Percentiles rank a stretch among this genome's conserved stretches.
phyloP scores from a whole-genome alignment of 2,888 invertebrate genomes.

The Drosophila ezoana region DNA sequence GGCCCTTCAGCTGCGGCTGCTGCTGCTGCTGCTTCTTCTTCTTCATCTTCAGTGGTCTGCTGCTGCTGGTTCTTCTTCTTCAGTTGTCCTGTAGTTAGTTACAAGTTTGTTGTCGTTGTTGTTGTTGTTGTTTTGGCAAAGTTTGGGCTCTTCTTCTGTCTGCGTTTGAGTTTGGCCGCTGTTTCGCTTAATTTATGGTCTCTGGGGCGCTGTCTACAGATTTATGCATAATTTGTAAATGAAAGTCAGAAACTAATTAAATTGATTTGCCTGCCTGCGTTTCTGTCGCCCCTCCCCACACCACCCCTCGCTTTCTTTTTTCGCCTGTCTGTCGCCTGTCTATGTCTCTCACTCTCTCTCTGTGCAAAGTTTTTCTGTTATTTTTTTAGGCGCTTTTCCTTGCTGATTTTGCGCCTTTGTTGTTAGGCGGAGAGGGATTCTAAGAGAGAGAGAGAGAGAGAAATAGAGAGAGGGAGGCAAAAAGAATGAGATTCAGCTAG shows the following conservation, averaged over 20 bases:
- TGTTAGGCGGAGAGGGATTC: background rate
- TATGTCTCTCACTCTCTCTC: conserved; percentile 10
- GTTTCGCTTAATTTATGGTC: conserved; percentile 77
- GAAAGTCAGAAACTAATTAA: conserved; percentile 81
- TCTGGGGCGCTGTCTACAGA: conserved; percentile 77
- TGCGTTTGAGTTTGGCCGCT: conserved; percentile 62
- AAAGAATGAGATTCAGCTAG: background rate
- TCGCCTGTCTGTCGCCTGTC: conserved; percentile 17
- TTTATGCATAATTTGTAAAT: conserved; percentile 79
- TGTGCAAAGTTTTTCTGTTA: conserved; percentile 3
- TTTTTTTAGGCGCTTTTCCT: conserved; percentile 18
- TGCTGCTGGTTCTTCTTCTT: conserved; percentile 4
- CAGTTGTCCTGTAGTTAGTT: conserved; percentile 71
- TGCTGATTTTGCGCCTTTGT: conserved; percentile 50
- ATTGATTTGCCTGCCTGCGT: conserved; percentile 71
- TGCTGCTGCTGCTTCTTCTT: background rate
- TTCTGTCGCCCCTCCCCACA: background rate
- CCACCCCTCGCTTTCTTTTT: background rate
- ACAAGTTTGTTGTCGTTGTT: conserved; percentile 65
- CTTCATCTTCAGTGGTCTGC: background rate
- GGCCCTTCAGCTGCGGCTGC: conserved; percentile 4
- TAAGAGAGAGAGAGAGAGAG: background rate
- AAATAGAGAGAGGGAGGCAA: background rate
- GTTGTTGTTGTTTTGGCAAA: conserved; percentile 58
- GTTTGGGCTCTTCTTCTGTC: conserved; percentile 42